phyloP scores from a whole-genome alignment of 2,888 invertebrate species.

The Pyrrhosoma nymphula region DNA sequence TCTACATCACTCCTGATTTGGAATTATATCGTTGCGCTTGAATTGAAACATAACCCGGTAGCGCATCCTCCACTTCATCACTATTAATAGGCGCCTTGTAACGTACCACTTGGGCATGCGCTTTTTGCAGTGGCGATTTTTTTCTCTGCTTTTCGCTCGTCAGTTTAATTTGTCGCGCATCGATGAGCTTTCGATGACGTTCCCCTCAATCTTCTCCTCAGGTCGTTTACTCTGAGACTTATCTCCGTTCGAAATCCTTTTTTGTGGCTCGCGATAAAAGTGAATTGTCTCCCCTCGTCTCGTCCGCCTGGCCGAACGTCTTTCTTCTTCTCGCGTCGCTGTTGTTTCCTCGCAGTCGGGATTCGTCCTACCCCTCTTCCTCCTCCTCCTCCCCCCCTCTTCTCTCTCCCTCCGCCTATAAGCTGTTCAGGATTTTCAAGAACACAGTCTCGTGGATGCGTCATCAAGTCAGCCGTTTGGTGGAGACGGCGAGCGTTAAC shows the following conservation, averaged over 20 bases:
- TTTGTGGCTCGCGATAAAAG: background rate
- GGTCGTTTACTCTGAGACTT: background rate
- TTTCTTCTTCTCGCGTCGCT: background rate
- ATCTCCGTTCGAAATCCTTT: background rate
- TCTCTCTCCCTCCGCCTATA: background rate
- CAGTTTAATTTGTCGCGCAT: background rate
- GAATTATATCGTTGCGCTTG: too few species aligned
- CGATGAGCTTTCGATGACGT: background rate
- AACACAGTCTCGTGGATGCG: background rate
- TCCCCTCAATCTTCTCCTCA: background rate
- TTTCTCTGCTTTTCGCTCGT: too few species aligned
- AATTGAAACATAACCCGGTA: too few species aligned
- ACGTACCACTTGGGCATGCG: too few species aligned
- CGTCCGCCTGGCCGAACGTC: background rate
- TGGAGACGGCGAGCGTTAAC: constrained; percentile 29
- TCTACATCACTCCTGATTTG: too few species aligned
- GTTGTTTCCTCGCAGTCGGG: background rate
- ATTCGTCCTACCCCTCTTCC: background rate
- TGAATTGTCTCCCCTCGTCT: background rate
- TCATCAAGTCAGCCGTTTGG: background rate
- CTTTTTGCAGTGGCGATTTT: too few species aligned
- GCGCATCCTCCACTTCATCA: too few species aligned
- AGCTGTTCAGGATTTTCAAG: constrained; percentile 5
- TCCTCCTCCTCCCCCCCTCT: background rate
- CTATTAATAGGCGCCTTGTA: too few species aligned